Conservation (phyloP, 1,140 invertebrate genomes). For the Aphaenogaster ashmeadi region DNA sequence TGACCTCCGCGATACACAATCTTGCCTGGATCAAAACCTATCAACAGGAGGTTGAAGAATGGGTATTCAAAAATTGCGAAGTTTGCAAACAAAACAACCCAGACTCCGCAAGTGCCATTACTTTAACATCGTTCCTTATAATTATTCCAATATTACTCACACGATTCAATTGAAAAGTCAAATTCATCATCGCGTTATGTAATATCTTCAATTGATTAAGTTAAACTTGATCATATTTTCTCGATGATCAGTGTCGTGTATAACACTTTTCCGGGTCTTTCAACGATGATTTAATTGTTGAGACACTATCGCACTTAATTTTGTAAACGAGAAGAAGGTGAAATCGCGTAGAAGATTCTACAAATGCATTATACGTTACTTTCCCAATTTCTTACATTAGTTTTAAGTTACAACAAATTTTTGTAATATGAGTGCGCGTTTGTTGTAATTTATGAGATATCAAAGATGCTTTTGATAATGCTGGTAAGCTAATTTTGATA, state of each 20-base stretch:
- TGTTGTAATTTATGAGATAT: neutral
- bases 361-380: neutral
- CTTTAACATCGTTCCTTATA: slow-evolving; percentile 9
- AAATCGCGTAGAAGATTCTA: neutral
- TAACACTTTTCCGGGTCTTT: neutral
- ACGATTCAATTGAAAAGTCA: slow-evolving; percentile 48
- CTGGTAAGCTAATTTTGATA: neutral
- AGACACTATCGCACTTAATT: neutral
- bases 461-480: neutral
- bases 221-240: neutral
- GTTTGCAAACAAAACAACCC: accelerated
- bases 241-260: neutral
- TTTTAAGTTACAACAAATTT: neutral
- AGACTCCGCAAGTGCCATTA: slow-evolving; percentile 6
- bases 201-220: neutral
- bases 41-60: neutral
- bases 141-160: slow-evolving; percentile 24
- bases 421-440: neutral
- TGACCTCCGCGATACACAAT: slow-evolving; percentile 65
- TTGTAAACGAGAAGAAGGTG: neutral
- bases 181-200: neutral
- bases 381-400: neutral
- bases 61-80: slow-evolving; percentile 33
- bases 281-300: neutral
- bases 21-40: slow-evolving; percentile 58